phyloP scores from a whole-genome alignment of 2,888 invertebrate species.

The Octonoba sinensis region DNA sequence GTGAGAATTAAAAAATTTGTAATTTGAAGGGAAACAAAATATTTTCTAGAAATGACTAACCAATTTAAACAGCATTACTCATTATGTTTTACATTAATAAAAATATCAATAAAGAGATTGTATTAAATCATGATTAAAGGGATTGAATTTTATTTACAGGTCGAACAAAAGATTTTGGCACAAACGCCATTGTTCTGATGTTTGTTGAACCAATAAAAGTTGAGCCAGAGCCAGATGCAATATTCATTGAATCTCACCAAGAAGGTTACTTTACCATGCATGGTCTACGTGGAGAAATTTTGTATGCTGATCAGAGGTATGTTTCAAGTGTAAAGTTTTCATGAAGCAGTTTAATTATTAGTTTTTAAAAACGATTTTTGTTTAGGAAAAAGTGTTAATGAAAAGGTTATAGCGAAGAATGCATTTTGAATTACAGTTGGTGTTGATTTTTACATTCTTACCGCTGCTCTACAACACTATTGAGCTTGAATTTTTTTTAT shows the following conservation, averaged over 20 bases:
- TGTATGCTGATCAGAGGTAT: constrained; percentile 85
- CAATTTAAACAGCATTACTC: too few relatives aligned
- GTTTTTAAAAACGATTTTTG: background rate
- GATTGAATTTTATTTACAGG: background rate
- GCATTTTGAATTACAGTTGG: too few relatives aligned
- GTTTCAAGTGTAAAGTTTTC: background rate
- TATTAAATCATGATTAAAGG: too few relatives aligned
- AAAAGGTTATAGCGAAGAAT: too few relatives aligned
- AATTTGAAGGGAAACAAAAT: too few relatives aligned
- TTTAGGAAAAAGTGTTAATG: background rate
- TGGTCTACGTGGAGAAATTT: constrained; percentile 87
- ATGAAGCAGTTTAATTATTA: background rate
- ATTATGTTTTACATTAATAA: too few relatives aligned
- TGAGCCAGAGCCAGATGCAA: constrained; percentile 59
- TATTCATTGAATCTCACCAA: constrained; percentile 70
- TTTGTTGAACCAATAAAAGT: constrained; percentile 56
- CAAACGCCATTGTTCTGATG: constrained; percentile 41
- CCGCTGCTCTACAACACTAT: too few relatives aligned
- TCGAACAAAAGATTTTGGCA: constrained; percentile 42
- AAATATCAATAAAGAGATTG: too few relatives aligned
- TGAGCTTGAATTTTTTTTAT: too few relatives aligned
- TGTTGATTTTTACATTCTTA: too few relatives aligned
- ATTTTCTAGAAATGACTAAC: too few relatives aligned
- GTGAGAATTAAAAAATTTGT: too few relatives aligned
- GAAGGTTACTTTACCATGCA: constrained; percentile 92